Conservation (phyloP, 2,113 vertebrate species). For the Procavia capensis region DNA sequence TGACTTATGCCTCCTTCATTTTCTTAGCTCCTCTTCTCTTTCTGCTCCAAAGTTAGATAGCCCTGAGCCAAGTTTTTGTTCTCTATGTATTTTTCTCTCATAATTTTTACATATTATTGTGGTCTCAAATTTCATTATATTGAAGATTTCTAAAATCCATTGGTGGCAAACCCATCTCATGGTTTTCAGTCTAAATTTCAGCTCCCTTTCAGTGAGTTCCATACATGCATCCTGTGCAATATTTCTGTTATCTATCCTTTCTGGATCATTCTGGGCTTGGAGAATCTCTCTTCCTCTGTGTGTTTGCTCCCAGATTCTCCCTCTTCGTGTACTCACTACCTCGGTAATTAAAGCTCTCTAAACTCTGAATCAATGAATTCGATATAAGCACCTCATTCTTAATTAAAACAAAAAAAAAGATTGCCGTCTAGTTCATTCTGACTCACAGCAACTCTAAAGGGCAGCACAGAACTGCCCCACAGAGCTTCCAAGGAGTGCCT, state of each 20-base stretch:
- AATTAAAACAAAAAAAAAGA: no score
- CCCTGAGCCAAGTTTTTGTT: neutral
- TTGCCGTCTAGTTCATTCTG: no score
- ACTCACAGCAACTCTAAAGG: no score
- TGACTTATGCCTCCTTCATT: neutral
- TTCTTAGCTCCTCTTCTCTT: neutral
- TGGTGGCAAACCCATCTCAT: neutral
- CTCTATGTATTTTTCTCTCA: neutral
- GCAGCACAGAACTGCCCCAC: no score
- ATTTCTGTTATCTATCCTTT: neutral
- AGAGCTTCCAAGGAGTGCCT: no score
- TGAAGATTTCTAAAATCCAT: neutral
- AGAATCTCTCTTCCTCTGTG: neutral
- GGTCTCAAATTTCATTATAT: neutral
- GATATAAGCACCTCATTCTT: no score
- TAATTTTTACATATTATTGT: neutral
- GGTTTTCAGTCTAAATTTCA: neutral
- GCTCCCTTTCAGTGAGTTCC: neutral
- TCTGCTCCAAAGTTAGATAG: neutral
- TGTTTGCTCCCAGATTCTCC: neutral
- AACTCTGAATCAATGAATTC: neutral
- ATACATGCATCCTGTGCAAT: neutral
- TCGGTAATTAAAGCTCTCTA: neutral
- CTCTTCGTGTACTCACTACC: neutral
- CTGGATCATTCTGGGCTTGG: neutral